phyloP scores from a whole-genome alignment of 2,113 vertebrate genomes.

The Phaethon lepturus region DNA sequence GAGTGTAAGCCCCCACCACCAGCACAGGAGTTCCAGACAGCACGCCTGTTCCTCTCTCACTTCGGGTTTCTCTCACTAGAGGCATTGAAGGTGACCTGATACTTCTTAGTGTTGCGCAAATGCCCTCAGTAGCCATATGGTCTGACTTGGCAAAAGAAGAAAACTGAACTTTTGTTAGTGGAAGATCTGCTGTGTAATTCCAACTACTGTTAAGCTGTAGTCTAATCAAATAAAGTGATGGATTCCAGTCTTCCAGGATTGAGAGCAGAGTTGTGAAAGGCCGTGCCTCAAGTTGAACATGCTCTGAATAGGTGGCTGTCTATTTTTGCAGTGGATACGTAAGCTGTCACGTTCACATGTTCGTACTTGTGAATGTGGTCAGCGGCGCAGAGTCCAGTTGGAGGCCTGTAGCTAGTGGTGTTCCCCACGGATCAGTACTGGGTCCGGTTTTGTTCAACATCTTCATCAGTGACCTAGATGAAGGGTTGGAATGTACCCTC shows the following conservation, averaged over 20 bases:
- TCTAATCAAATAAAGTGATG: neutral
- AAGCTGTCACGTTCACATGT: neutral
- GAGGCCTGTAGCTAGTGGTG: no score
- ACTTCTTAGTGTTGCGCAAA: neutral
- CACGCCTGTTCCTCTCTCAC: slow-evolving; percentile 94
- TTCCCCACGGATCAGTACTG: no score
- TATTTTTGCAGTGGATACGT: neutral
- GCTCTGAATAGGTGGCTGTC: neutral
- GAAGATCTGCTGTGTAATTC: neutral
- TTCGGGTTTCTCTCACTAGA: slow-evolving; percentile 95
- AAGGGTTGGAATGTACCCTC: no score
- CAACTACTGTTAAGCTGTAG: neutral
- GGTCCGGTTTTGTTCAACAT: no score
- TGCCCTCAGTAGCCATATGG: neutral
- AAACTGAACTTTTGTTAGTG: neutral
- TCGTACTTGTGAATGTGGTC: neutral
- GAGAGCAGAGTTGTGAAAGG: neutral
- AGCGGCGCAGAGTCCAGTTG: no score
- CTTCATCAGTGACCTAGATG: no score
- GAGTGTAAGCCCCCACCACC: slow-evolving; percentile 91
- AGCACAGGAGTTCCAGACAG: slow-evolving; percentile 95
- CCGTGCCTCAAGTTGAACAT: neutral
- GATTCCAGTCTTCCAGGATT: neutral
- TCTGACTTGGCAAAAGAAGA: neutral
- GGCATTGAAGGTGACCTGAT: slow-evolving; percentile 88